These are phyloP conservation scores for Drosophila anceps DNA, from an alignment of 2,888 invertebrate species.

Conservation along the genomic window DNA sequence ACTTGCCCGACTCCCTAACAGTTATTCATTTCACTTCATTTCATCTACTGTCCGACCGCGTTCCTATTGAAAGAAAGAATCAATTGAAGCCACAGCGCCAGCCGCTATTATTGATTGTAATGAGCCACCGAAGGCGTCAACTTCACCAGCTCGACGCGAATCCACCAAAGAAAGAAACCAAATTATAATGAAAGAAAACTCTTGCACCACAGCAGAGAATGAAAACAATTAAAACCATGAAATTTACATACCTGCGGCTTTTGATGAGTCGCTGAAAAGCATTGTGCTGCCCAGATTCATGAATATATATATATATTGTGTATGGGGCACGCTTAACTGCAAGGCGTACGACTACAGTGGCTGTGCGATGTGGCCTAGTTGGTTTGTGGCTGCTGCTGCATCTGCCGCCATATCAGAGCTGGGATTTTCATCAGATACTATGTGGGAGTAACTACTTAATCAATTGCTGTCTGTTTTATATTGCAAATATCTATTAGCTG, in stretches of 20 bases:
- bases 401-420: background rate
- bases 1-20: slow-evolving; percentile 31
- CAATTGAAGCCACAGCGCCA: slow-evolving; percentile 66
- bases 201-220: slow-evolving; percentile 32
- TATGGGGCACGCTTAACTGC: background rate
- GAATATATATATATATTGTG: slow-evolving; percentile 9
- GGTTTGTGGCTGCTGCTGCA: background rate
- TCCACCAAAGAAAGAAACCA: slow-evolving; percentile 40
- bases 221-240: slow-evolving; percentile 75
- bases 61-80: slow-evolving; percentile 59
- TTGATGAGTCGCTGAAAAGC: slow-evolving; percentile 71
- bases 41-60: slow-evolving; percentile 54
- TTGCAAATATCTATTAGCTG: background rate
- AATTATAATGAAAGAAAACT: slow-evolving; percentile 25
- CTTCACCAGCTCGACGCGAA: slow-evolving; percentile 47
- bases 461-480: background rate
- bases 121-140: slow-evolving; percentile 82
- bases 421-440: background rate
- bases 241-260: slow-evolving; percentile 77
- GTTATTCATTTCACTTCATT: slow-evolving; percentile 60
- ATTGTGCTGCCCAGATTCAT: slow-evolving; percentile 35
- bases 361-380: slow-evolving; percentile 9
- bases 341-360: slow-evolving; percentile 21
- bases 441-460: background rate
- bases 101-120: slow-evolving; percentile 76